Conservation (phyloP, 2,888 invertebrate species). For the Epinotia demarniana region DNA sequence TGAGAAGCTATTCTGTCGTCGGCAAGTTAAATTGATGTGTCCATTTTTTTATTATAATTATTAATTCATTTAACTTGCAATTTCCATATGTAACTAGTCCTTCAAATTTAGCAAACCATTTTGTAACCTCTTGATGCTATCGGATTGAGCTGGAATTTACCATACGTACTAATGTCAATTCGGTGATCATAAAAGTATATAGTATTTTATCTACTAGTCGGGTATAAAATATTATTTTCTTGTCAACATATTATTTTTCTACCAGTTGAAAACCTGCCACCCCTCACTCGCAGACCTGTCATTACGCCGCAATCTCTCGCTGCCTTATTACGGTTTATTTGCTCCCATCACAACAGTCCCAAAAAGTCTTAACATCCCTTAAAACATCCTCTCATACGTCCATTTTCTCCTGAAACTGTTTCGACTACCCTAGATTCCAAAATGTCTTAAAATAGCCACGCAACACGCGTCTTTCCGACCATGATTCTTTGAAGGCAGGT, state of each 20-base stretch:
- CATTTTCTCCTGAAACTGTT: background rate
- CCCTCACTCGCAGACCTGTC: conserved; percentile 31
- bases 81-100: too few relatives aligned
- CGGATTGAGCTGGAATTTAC: too few relatives aligned
- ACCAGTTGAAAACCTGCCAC: conserved; percentile 8
- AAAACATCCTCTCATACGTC: background rate
- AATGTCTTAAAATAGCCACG: background rate
- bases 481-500: background rate
- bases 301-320: conserved; percentile 44
- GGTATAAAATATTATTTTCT: background rate
- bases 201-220: too few relatives aligned
- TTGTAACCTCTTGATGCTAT: too few relatives aligned
- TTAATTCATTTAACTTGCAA: too few relatives aligned
- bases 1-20: background rate
- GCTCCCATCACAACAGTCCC: conserved; percentile 39
- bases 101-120: too few relatives aligned
- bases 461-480: background rate
- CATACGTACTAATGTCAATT: too few relatives aligned
- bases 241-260: conserved; percentile 2
- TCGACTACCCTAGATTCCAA: background rate
- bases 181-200: too few relatives aligned
- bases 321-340: conserved; percentile 53
- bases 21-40: background rate
- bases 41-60: background rate
- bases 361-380: background rate